Conservation (phyloP, 2,888 invertebrate genomes). For the Synanthedon formicaeformis region DNA sequence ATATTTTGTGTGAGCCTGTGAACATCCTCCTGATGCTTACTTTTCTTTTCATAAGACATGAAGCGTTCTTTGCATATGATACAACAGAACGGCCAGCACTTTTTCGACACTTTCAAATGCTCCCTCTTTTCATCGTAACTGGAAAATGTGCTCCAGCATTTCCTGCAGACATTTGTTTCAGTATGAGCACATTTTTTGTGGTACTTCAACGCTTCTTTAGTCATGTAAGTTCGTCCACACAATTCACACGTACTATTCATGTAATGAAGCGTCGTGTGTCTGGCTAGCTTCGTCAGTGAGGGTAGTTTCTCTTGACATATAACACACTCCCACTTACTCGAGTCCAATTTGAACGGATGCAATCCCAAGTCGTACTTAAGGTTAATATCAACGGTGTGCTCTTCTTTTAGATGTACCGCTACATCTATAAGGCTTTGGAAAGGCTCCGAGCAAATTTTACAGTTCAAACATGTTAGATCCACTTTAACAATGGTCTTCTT, state of each 20-base stretch:
- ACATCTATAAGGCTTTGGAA: conserved; percentile 29
- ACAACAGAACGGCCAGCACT: conserved; percentile 45
- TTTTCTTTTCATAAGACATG: conserved; percentile 45
- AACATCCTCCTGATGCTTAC: conserved; percentile 31
- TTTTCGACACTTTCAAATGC: conserved; percentile 31
- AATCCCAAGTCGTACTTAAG: conserved; percentile 35
- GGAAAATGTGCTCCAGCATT: conserved; percentile 45
- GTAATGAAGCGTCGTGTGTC: conserved; percentile 50
- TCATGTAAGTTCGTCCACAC: conserved; percentile 45
- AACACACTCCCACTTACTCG: conserved; percentile 38
- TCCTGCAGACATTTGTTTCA: conserved; percentile 36
- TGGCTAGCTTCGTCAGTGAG: conserved; percentile 34
- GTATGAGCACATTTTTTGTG: conserved; percentile 43
- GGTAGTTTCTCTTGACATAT: conserved; percentile 39
- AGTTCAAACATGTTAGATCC: conserved; percentile 39
- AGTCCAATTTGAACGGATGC: conserved; percentile 42
- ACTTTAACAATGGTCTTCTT: conserved; percentile 42
- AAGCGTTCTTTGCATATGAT: conserved; percentile 44
- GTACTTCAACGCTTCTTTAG: conserved; percentile 40
- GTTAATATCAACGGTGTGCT: conserved; percentile 28
- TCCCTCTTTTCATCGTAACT: conserved; percentile 29
- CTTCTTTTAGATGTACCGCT: conserved; percentile 32
- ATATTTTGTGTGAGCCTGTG: conserved; percentile 29
- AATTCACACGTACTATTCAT: conserved; percentile 45
- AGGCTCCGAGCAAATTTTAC: conserved; percentile 31